Evolutionary conservation across 2,888 invertebrate genomes (phyloP), one percentile per base, ranked within the genome.

Genomic region (Mellilla xanthometata): DNA sequence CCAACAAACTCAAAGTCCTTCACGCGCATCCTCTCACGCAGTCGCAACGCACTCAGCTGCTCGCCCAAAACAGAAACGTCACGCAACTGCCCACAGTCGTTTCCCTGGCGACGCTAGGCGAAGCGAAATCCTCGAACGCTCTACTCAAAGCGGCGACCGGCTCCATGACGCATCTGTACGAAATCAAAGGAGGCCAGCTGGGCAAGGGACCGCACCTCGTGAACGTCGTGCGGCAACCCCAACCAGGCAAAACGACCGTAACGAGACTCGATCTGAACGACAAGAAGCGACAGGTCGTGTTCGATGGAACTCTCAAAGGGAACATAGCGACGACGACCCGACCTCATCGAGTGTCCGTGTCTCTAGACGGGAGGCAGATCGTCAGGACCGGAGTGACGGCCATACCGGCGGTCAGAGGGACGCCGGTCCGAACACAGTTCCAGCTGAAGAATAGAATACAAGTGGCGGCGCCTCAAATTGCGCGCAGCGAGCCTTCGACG

Each of bases 11-110:
- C 2, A 85, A 84, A 52, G 81, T 83, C 39, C 51, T 86, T 8
- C 85, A 86, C 67, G 85, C 86, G 7, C 80, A 81, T 44, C 73
- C 86, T 28, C 63, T 86, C 2, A 77, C 85, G 2, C 77, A 77
- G 30, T 58, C 65, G 2, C 85, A 85, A 47, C 62, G 86, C 5
- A 72, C 76, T 0, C 81, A 81, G 24, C 68, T 85, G 2, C 61
- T 86, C 1, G 72, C 75, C 1, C 81, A 78, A 50, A 76, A 72
- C 48, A 59, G 81, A 9, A 53, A 56, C 30, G 57, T 65, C 4
- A 51, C 52, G 24, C 65, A 60, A 5, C 59, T 83, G 3, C 81
- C 82, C 1, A 71, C 81, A 0, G 86, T 86, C 0, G 83, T 86
- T 2, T 82, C 85, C 0, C 58, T 87, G 0, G 78, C 83, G 0